phyloP scores from a whole-genome alignment of 2,113 vertebrate species.

The Grallaria varia region DNA sequence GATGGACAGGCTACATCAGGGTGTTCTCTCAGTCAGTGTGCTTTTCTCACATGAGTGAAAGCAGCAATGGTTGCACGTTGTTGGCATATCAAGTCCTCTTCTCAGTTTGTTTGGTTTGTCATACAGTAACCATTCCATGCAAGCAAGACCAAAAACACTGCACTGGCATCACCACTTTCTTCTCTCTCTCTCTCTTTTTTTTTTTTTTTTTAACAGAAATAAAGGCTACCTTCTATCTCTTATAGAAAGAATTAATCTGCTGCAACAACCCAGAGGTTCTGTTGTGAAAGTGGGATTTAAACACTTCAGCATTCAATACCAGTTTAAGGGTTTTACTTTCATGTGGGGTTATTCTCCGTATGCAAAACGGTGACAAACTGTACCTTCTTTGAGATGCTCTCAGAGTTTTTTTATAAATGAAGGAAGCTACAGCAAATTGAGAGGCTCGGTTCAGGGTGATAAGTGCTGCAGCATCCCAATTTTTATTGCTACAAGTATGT shows the following conservation, averaged over 20 bases:
- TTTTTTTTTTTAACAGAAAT: background rate
- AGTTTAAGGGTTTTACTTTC: background rate
- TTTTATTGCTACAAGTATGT: background rate
- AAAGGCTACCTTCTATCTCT: rapidly evolving
- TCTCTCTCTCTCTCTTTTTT: background rate
- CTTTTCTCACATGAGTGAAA: background rate
- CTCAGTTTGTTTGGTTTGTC: background rate
- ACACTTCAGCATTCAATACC: background rate
- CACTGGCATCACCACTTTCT: background rate
- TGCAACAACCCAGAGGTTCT: background rate
- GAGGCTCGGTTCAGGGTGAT: background rate
- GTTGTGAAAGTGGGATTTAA: background rate
- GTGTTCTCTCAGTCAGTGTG: background rate
- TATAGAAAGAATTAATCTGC: background rate
- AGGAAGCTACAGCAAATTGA: background rate
- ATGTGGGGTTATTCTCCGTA: background rate
- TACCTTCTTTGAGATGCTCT: background rate
- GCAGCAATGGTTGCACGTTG: background rate
- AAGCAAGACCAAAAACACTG: background rate
- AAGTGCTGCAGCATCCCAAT: background rate
- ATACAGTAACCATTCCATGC: background rate
- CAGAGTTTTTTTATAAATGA: background rate
- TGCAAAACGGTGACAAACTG: background rate
- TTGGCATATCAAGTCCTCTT: background rate
- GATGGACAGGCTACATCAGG: background rate